Conservation (phyloP, 2,797 vertebrate species). For the Danio choprae region DNA sequence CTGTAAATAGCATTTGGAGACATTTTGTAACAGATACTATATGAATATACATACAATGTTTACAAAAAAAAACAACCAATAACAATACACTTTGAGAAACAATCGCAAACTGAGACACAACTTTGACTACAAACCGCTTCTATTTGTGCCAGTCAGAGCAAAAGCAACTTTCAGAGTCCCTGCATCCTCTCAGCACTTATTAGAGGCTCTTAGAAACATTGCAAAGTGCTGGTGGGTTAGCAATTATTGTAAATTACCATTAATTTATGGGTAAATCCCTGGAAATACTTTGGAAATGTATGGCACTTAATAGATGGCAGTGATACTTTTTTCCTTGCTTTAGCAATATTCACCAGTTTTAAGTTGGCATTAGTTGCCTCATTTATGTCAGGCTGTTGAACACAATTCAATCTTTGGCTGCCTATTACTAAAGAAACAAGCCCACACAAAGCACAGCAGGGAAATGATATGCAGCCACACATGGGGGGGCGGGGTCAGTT, state of each 20-base stretch:
- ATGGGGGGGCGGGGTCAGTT: slow-evolving; percentile 59
- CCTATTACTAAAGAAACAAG: slow-evolving; percentile 75
- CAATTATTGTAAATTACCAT: not conserved
- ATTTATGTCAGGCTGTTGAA: slow-evolving; percentile 11
- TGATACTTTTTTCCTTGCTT: slow-evolving; percentile 30
- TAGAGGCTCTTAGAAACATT: slow-evolving; percentile 17
- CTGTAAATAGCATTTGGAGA: slow-evolving; percentile 80
- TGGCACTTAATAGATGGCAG: slow-evolving; percentile 28
- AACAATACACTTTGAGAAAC: slow-evolving; percentile 29
- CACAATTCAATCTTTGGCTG: slow-evolving; percentile 65
- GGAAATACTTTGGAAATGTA: slow-evolving; percentile 11
- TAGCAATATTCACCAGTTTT: not conserved
- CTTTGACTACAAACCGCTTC: slow-evolving; percentile 63
- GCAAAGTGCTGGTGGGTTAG: slow-evolving; percentile 28
- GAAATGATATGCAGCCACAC: slow-evolving; percentile 76
- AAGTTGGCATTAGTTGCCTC: slow-evolving; percentile 19
- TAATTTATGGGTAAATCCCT: not conserved
- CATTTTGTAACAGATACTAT: slow-evolving; percentile 77
- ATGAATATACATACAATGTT: slow-evolving; percentile 70
- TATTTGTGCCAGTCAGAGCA: slow-evolving; percentile 45
- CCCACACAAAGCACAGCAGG: slow-evolving; percentile 74
- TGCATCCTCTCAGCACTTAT: slow-evolving; percentile 28
- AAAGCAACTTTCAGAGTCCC: slow-evolving; percentile 67
- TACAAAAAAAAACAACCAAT: slow-evolving; percentile 57
- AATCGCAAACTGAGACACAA: slow-evolving; percentile 58